Evolutionary conservation across 1,140 invertebrate species (phyloP).

Genomic region (Pemphigus obesinymphae): DNA sequence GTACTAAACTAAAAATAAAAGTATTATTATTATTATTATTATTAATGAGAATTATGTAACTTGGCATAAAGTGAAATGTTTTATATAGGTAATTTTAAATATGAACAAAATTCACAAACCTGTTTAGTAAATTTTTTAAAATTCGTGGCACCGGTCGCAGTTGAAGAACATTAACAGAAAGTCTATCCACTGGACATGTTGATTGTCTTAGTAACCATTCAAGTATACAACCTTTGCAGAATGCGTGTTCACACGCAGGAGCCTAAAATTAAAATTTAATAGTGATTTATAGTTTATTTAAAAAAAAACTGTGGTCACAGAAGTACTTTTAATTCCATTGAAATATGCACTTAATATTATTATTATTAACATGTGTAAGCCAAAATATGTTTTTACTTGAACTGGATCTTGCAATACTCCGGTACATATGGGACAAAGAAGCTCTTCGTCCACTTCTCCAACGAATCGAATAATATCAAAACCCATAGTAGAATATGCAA

Average conservation of each 20-base stretch:
- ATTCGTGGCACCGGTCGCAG: conserved; percentile 86
- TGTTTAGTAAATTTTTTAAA: conserved; percentile 80
- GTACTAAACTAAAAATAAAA: too few relatives aligned
- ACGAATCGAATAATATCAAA: conserved; percentile 83
- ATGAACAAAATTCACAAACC: conserved; percentile 52
- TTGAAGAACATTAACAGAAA: conserved; percentile 78
- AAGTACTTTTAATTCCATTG: background rate
- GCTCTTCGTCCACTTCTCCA: conserved; percentile 86
- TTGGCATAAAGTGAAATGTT: background rate
- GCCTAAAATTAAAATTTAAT: conserved; percentile 73
- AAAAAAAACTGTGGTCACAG: too few relatives aligned
- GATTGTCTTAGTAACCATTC: conserved; percentile 90
- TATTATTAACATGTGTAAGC: background rate
- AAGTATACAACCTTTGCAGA: conserved; percentile 87
- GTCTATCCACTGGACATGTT: conserved; percentile 89
- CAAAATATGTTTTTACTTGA: conserved; percentile 60
- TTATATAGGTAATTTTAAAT: background rate
- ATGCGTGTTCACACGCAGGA: conserved; percentile 91
- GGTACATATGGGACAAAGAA: conserved; percentile 87
- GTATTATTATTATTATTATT: too few relatives aligned
- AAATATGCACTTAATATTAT: background rate
- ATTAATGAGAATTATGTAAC: too few relatives aligned
- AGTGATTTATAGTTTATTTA: background rate
- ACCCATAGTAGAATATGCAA: conserved; percentile 61
- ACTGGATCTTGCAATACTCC: conserved; percentile 84